A percentile compares a stretch with the other conserved stretches of the same genome.
phyloP scores from a whole-genome alignment of 1,140 invertebrate species.

The Oryctes rhinoceros region DNA sequence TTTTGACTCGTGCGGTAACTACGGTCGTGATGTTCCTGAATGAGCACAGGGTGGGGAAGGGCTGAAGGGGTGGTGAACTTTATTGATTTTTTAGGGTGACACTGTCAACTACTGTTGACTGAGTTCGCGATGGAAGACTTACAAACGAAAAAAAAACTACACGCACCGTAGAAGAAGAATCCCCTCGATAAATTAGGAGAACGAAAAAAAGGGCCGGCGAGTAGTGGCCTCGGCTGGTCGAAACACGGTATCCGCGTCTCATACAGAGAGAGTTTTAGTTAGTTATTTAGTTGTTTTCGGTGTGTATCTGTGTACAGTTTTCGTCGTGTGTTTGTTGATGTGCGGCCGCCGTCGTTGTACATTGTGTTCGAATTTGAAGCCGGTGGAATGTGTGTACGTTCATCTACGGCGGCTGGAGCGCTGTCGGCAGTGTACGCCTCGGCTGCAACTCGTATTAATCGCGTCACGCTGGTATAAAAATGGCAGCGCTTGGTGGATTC shows the following conservation, averaged over 20 bases:
- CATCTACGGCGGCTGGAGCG: slow-evolving; percentile 48
- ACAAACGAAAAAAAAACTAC: slow-evolving; percentile 61
- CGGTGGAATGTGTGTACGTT: slow-evolving; percentile 58
- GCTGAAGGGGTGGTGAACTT: slow-evolving; percentile 65
- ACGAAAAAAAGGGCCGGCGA: slow-evolving; percentile 8
- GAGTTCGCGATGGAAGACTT: slow-evolving; percentile 63
- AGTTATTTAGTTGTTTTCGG: slow-evolving; percentile 40
- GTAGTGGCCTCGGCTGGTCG: background rate
- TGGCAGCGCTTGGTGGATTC: slow-evolving; percentile 60
- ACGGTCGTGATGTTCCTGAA: slow-evolving; percentile 57
- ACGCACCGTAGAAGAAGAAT: slow-evolving; percentile 14
- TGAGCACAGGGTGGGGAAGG: slow-evolving; percentile 60
- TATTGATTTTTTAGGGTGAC: slow-evolving; percentile 75
- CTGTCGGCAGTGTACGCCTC: slow-evolving; percentile 57
- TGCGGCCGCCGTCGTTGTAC: slow-evolving; percentile 38
- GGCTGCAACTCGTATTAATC: slow-evolving; percentile 49
- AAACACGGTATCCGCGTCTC: slow-evolving; percentile 1
- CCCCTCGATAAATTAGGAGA: slow-evolving; percentile 21
- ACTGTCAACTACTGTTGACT: slow-evolving; percentile 67
- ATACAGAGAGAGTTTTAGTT: slow-evolving; percentile 27
- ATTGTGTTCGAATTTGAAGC: slow-evolving; percentile 48
- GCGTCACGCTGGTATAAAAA: slow-evolving; percentile 62
- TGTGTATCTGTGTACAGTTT: slow-evolving; percentile 37
- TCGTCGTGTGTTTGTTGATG: slow-evolving; percentile 45
- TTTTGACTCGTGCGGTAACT: slow-evolving; percentile 54